phyloP scores from a whole-genome alignment of 2,888 invertebrate genomes.

The Odontomyia ornata region DNA sequence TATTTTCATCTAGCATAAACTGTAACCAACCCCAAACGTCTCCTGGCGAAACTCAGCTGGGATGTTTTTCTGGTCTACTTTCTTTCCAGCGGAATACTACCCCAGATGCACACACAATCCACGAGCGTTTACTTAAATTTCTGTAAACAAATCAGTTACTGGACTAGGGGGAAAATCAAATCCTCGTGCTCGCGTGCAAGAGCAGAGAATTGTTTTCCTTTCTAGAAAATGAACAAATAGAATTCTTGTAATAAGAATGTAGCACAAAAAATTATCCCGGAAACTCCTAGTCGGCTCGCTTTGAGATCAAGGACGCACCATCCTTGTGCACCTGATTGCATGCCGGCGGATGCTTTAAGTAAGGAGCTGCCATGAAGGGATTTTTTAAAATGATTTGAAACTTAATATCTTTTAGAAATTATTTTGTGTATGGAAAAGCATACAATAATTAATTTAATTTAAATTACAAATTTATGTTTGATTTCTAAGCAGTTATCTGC shows the following conservation, averaged over 20 bases:
- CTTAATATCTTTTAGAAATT: no score
- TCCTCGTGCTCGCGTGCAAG: neutral
- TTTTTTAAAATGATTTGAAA: no score
- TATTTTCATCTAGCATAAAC: no score
- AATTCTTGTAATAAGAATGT: constrained; percentile 33
- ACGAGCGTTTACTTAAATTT: constrained; percentile 32
- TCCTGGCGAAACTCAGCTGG: no score
- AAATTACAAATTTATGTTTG: no score
- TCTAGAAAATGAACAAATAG: constrained; percentile 34
- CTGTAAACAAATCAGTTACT: constrained; percentile 34
- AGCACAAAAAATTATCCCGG: constrained; percentile 39
- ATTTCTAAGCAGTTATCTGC: no score
- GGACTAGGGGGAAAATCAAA: neutral
- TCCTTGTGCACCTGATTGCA: constrained; percentile 34
- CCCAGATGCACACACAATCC: constrained; percentile 5
- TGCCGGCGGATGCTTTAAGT: neutral
- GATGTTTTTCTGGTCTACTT: neutral
- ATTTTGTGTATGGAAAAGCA: no score
- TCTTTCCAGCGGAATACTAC: neutral
- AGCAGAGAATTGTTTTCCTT: constrained; percentile 23
- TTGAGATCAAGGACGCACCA: neutral
- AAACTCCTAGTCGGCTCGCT: constrained; percentile 33
- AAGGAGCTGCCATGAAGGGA: neutral
- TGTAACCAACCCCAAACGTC: no score
- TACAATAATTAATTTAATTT: no score